Evolutionary conservation across 2,888 invertebrate genomes (phyloP).

Genomic region (Drosophila kuntzei): DNA sequence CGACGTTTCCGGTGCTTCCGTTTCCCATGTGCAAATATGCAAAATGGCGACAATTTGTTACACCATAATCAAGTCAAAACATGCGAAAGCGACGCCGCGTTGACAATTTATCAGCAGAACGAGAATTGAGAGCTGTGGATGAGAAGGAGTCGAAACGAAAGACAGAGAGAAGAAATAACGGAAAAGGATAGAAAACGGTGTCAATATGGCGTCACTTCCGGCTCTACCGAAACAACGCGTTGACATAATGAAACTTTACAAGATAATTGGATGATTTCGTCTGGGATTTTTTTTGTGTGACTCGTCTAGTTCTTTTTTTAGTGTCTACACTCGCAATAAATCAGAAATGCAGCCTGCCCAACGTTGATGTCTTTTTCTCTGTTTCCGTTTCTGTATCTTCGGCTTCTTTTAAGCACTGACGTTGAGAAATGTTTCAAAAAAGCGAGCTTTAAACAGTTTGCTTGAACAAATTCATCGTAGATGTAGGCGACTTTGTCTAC

Average conservation of each 20-base stretch:
- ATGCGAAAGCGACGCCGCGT: constrained; percentile 65
- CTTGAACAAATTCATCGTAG: constrained; percentile 8
- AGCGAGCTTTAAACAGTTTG: constrained; percentile 54
- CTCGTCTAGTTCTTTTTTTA: constrained; percentile 22
- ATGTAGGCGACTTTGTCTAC: constrained; percentile 20
- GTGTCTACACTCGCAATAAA: constrained; percentile 57
- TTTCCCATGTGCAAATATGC: constrained; percentile 60
- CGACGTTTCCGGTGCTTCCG: constrained; percentile 39
- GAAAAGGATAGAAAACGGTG: constrained; percentile 33
- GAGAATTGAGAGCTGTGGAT: constrained; percentile 21
- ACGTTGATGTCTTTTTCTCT: constrained; percentile 36
- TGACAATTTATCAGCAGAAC: constrained; percentile 70
- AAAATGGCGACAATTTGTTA: constrained; percentile 80
- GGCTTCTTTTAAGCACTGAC: constrained; percentile 46
- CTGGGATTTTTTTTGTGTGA: constrained; percentile 22
- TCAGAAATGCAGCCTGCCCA: constrained; percentile 53
- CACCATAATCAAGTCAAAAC: constrained; percentile 80
- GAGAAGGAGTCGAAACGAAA: neutral
- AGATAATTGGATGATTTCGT: constrained; percentile 79
- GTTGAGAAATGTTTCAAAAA: constrained; percentile 65
- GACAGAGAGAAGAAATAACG: constrained; percentile 2
- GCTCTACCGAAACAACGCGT: constrained; percentile 51
- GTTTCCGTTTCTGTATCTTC: constrained; percentile 3
- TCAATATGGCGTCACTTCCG: constrained; percentile 75
- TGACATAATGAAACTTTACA: constrained; percentile 78